These are phyloP conservation scores for Tachina lurida DNA, from an alignment of 2,888 invertebrate genomes.

Conservation along the genomic window DNA sequence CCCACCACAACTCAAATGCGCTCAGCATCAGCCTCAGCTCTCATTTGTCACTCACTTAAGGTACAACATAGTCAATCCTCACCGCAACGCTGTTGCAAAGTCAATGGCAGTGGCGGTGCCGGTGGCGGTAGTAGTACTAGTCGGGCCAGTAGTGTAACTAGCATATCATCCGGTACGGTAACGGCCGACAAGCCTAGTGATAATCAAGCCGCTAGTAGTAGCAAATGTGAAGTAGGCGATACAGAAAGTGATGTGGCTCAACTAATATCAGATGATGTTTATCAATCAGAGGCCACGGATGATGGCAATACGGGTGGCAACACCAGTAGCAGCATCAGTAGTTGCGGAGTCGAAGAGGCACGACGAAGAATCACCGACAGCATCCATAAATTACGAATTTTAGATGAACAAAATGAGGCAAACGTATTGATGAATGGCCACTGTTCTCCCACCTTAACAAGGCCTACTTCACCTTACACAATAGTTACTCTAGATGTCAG, in stretches of 20 bases:
- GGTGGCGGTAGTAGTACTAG: conserved; percentile 71
- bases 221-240: conserved; percentile 76
- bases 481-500: not conserved
- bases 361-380: conserved; percentile 72
- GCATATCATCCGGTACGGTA: conserved; percentile 81
- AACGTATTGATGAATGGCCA: conserved; percentile 57
- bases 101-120: conserved; percentile 75
- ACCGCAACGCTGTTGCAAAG: conserved; percentile 82
- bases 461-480: conserved; percentile 2
- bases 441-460: conserved; percentile 61
- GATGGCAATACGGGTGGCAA: conserved; percentile 72
- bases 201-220: conserved; percentile 76
- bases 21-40: conserved; percentile 44
- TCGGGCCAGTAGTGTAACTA: conserved; percentile 77
- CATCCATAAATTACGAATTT: conserved; percentile 79
- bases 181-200: conserved; percentile 77
- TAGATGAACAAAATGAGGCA: conserved; percentile 75
- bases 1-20: conserved; percentile 47
- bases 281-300: conserved; percentile 80
- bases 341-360: conserved; percentile 68
- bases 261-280: conserved; percentile 78
- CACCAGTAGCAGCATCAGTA: conserved; percentile 71
- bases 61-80: conserved; percentile 83
- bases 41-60: conserved; percentile 82
- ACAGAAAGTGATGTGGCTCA: conserved; percentile 80